phyloP scores from a whole-genome alignment of 2,888 invertebrate genomes.

The Helleia helle region DNA sequence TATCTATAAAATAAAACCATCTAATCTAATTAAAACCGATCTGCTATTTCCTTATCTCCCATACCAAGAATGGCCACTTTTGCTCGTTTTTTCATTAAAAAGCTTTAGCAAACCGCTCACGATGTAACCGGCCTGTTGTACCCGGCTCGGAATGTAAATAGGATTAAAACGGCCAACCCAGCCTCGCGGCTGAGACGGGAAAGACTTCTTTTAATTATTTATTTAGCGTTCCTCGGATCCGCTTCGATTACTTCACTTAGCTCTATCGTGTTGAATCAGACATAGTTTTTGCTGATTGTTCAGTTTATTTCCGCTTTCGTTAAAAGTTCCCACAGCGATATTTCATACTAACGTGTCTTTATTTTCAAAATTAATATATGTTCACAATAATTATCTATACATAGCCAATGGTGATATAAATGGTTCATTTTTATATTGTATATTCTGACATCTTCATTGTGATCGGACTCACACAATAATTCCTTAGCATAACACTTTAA shows the following conservation, averaged over 20 bases:
- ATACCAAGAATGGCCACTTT: conserved; percentile 1
- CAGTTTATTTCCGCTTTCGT: neutral
- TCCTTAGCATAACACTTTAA: neutral
- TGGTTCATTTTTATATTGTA: neutral
- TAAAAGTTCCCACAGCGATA: neutral
- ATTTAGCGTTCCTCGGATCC: conserved; percentile 24
- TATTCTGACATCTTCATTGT: neutral
- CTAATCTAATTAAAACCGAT: conserved; percentile 9
- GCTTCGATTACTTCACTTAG: conserved; percentile 11
- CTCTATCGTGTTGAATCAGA: conserved; percentile 7
- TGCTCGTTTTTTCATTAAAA: conserved; percentile 9
- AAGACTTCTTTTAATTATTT: conserved; percentile 37
- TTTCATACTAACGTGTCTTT: too few relatives aligned
- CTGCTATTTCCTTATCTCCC: conserved; percentile 9
- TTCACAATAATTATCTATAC: too few relatives aligned
- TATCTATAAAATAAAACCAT: conserved; percentile 3
- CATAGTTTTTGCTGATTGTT: conserved; percentile 4
- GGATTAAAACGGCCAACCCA: conserved; percentile 40
- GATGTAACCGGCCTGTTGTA: conserved; percentile 28
- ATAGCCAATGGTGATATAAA: too few relatives aligned
- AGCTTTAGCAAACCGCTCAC: conserved; percentile 8
- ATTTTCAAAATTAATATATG: too few relatives aligned
- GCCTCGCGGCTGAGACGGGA: conserved; percentile 29
- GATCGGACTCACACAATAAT: neutral
- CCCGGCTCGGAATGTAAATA: conserved; percentile 46